Evolutionary conservation across 2,888 invertebrate species (phyloP).

Genomic region (Oligia fasciuncula): DNA sequence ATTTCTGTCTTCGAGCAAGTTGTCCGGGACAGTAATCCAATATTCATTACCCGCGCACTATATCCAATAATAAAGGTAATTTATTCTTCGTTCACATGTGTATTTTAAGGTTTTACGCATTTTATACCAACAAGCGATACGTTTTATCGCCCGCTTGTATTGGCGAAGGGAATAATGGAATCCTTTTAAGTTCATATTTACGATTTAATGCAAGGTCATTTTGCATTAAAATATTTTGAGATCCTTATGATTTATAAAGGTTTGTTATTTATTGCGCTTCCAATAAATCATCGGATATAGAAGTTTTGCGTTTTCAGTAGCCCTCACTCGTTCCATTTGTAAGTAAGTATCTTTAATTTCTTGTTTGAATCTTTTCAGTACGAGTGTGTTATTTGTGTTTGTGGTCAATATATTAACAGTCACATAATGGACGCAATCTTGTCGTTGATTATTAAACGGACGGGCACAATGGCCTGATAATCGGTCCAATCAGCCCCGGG

Average conservation of each 20-base stretch:
- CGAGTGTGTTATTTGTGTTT: conserved; percentile 55
- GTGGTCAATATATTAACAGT: conserved; percentile 70
- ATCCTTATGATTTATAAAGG: conserved; percentile 50
- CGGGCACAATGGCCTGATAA: conserved; percentile 74
- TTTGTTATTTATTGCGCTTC: conserved; percentile 44
- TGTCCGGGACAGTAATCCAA: conserved; percentile 38
- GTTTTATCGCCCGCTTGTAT: conserved; percentile 56
- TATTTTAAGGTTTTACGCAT: conserved; percentile 57
- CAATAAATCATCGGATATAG: conserved; percentile 52
- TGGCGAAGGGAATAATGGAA: conserved; percentile 48
- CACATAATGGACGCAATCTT: conserved; percentile 68
- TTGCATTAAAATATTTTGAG: conserved; percentile 59
- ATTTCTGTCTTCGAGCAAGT: conserved; percentile 24
- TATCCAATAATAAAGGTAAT: conserved; percentile 55
- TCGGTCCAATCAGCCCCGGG: conserved; percentile 71
- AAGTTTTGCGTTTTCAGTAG: conserved; percentile 43
- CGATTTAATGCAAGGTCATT: conserved; percentile 51
- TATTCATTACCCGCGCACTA: conserved; percentile 43
- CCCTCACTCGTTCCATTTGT: conserved; percentile 14
- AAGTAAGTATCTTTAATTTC: background rate
- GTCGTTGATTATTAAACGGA: conserved; percentile 70
- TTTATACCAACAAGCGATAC: conserved; percentile 60
- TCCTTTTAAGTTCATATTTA: conserved; percentile 57
- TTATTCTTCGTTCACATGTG: conserved; percentile 48
- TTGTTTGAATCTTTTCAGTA: conserved; percentile 20